Evolutionary conservation across 2,113 vertebrate genomes (phyloP), one percentile per base, ranked within the genome.

Genomic region (Mobula birostris): DNA sequence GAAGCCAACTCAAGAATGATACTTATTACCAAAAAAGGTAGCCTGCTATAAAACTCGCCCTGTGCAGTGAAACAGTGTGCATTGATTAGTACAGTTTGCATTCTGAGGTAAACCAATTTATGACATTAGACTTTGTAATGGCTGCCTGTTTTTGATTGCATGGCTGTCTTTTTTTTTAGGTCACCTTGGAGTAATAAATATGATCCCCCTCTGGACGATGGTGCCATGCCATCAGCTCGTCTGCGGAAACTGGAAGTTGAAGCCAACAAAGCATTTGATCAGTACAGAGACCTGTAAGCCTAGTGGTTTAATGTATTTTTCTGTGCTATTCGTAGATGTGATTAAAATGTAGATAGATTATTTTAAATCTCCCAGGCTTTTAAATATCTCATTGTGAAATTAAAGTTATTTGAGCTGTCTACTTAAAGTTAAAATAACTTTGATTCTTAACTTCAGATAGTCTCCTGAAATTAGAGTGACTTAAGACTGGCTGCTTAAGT

Each of bases 151-250:
- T 61, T 1, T 94, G 29, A 63, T 63, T 40, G 0, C 0, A 1
- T 11, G 17, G 0, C 94, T 72, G 80, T 0, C 95, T 94, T 14
- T 90, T 14, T 48, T 94, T 8, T 95, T 96, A 99, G 99, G 96
- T 99, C 99, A 94, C 99, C 99, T 0, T 99, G 99, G 99, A 99
- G 99, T 96, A 99, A 99, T 97, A 99, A 99, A 95, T 99, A 99
- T 0, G 99, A 99, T 94, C 99, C 99, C 72, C 98, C 98, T 66
- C 97, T 99, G 96, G 99, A 99, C 96, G 99, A 99, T 11, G 99
- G 99, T 94, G 99, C 99, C 94, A 99, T 99, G 98, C 99, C 99
- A 56, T 99, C 99, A 12, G 97, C 98, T 94, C 98, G 99, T 85
- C 97, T 99, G 96, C 98, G 99, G 92, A 99, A 99, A 96, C 98